phyloP scores from a whole-genome alignment of 2,797 vertebrate genomes.

The Meriones psammophilus region DNA sequence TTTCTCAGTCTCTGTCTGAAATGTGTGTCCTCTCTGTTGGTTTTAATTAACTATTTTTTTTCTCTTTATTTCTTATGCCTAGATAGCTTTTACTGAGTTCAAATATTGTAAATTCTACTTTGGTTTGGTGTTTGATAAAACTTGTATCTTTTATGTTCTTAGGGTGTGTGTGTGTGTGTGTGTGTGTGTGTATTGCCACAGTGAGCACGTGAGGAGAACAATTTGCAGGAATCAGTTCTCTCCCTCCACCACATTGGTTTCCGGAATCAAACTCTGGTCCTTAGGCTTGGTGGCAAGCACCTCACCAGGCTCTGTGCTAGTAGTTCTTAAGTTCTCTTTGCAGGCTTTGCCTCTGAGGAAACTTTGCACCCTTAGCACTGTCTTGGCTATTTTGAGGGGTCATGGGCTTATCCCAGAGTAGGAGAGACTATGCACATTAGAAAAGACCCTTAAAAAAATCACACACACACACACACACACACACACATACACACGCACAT shows the following conservation, averaged over 20 bases:
- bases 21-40: background rate
- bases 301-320: background rate
- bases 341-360: background rate
- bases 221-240: background rate
- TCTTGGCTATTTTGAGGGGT: background rate
- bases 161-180: background rate
- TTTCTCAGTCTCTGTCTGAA: background rate
- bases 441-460: background rate
- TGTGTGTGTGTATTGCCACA: background rate
- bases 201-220: background rate
- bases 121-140: background rate
- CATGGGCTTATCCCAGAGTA: background rate
- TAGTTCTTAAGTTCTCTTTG: too few species aligned
- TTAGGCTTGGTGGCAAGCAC: too few species aligned
- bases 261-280: background rate
- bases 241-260: background rate
- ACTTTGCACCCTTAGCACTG: background rate
- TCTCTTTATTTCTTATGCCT: background rate
- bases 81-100: background rate
- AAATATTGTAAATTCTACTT: background rate
- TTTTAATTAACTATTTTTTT: background rate
- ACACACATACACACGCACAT: background rate
- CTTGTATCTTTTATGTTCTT: background rate
- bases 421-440: background rate
- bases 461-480: background rate